A percentile compares a stretch with the other conserved stretches of the same genome.
These are phyloP conservation scores for Watsonalla cultraria DNA, from an alignment of 2,888 invertebrate genomes.

Conservation along the genomic window DNA sequence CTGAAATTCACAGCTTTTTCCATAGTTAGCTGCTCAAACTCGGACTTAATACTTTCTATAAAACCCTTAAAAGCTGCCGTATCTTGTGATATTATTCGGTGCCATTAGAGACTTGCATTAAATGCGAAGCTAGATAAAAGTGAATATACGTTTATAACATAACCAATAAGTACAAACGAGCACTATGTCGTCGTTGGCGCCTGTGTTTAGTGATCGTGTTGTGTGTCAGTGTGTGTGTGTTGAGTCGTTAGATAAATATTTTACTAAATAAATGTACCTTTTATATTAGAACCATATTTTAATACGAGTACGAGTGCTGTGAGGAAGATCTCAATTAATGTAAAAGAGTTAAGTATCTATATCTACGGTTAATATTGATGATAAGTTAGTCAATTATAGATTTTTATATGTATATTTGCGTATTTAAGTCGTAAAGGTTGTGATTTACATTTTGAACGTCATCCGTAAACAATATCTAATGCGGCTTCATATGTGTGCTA, in stretches of 20 bases:
- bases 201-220: neutral
- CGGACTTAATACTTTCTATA: no score
- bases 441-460: no score
- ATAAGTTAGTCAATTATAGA: neutral
- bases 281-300: constrained; percentile 6
- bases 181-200: no score
- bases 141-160: neutral
- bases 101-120: constrained; percentile 38
- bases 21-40: no score
- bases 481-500: no score
- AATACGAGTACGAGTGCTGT: constrained; percentile 53
- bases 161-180: no score
- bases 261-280: neutral
- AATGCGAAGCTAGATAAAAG: constrained; percentile 7
- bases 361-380: neutral
- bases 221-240: neutral
- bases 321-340: constrained; percentile 63
- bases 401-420: neutral
- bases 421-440: neutral
- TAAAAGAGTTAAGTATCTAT: constrained; percentile 7
- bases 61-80: constrained; percentile 9
- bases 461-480: no score
- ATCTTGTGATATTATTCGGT: constrained; percentile 41
- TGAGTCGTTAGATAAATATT: neutral
- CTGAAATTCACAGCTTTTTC: no score